Evolutionary conservation across 2,797 vertebrate species (phyloP).

Genomic region (Coregonus suidteri): DNA sequence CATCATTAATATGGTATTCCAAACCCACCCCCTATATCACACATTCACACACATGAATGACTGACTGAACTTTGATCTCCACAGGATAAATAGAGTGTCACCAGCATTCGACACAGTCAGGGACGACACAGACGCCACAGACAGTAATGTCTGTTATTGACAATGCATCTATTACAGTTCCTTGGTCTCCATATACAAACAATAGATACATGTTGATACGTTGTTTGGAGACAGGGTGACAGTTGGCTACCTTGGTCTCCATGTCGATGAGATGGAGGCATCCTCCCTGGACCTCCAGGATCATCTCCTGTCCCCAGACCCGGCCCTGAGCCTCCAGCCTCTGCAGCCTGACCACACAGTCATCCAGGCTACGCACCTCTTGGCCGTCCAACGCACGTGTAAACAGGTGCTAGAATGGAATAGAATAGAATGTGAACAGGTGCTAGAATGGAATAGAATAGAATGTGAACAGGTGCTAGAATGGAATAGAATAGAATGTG

Average conservation of each 20-base stretch:
- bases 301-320: slow-evolving; percentile 90
- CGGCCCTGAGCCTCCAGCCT: slow-evolving; percentile 80
- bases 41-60: too few species aligned
- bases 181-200: too few species aligned
- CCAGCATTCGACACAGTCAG: not conserved
- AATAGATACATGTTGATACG: too few species aligned
- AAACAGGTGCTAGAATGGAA: slow-evolving; percentile 82
- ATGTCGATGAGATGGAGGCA: slow-evolving; percentile 83
- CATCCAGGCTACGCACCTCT: slow-evolving; percentile 64
- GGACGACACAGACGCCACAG: not conserved
- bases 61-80: too few species aligned
- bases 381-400: slow-evolving; percentile 78
- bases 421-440: not conserved
- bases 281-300: slow-evolving; percentile 75
- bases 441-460: too few species aligned
- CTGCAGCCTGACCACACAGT: slow-evolving; percentile 80
- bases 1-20: too few species aligned
- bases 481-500: too few species aligned
- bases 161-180: too few species aligned
- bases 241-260: slow-evolving; percentile 77
- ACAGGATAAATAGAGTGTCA: too few species aligned
- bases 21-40: too few species aligned
- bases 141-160: too few species aligned
- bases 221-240: not conserved
- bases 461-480: too few species aligned